Evolutionary conservation across 2,113 vertebrate species (phyloP).

Genomic region (Psammodynastes pulverulentus): DNA sequence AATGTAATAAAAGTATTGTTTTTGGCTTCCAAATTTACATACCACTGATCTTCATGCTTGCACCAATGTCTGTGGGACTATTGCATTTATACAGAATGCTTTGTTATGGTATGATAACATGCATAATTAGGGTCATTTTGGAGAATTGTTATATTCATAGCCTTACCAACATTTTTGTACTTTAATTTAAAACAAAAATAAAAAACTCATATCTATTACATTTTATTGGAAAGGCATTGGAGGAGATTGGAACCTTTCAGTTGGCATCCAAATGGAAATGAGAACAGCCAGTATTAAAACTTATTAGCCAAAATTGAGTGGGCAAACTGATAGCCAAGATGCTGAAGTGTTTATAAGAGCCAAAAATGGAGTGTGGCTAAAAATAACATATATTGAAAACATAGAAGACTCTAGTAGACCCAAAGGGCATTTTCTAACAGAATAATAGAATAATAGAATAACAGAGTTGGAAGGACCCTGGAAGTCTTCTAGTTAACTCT

Average conservation of each 20-base stretch:
- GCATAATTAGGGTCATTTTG: background rate
- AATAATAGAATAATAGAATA: background rate
- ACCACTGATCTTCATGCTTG: background rate
- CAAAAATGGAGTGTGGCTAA: background rate
- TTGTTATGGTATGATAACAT: background rate
- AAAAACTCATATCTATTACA: background rate
- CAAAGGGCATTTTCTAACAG: background rate
- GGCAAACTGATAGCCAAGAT: background rate
- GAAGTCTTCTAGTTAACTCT: background rate
- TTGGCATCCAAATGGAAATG: slow-evolving; percentile 13
- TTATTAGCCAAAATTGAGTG: slow-evolving; percentile 4
- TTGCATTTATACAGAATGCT: background rate
- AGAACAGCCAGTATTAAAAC: background rate
- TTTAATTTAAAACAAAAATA: too few species aligned
- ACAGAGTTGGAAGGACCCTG: background rate
- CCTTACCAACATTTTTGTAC: background rate
- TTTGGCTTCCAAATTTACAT: background rate
- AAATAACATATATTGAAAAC: background rate
- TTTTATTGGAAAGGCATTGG: slow-evolving; percentile 3
- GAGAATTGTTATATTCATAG: background rate
- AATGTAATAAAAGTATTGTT: background rate
- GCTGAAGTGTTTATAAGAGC: background rate
- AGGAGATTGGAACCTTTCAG: background rate
- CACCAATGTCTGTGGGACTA: background rate
- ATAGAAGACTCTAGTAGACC: background rate